These are phyloP conservation scores for Thereva nobilitata DNA, from an alignment of 2,888 invertebrate species.

Conservation along the genomic window DNA sequence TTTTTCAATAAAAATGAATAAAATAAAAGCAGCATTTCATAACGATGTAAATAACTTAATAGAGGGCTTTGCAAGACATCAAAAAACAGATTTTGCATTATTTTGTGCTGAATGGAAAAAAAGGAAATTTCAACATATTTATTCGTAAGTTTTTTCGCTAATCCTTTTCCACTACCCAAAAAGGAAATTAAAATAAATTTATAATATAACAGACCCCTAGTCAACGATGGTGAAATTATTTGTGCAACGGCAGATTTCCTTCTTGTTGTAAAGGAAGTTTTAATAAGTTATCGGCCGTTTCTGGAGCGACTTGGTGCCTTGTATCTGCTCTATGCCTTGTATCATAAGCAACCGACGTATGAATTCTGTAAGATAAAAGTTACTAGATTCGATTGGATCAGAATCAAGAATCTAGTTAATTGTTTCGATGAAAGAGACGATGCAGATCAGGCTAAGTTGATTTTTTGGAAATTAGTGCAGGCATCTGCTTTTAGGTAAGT, in stretches of 20 bases:
- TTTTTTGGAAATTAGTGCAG: conserved; percentile 41
- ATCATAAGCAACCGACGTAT: conserved; percentile 42
- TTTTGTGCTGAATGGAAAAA: conserved; percentile 38
- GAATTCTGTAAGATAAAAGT: conserved; percentile 40
- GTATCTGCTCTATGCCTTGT: conserved; percentile 41
- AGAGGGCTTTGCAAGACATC: conserved; percentile 17
- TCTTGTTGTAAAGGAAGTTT: conserved; percentile 19
- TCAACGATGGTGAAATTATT: conserved; percentile 32
- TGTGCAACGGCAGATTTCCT: conserved; percentile 36
- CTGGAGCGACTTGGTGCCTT: conserved; percentile 37
- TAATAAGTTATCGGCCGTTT: background rate
- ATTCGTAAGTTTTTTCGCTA: conserved; percentile 26
- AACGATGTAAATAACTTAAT: conserved; percentile 26
- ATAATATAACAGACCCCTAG: conserved; percentile 26
- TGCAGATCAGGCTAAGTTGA: conserved; percentile 35
- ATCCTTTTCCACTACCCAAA: background rate
- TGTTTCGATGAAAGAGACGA: conserved; percentile 17
- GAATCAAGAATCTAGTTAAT: conserved; percentile 33
- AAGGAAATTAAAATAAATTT: background rate
- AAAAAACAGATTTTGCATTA: conserved; percentile 4
- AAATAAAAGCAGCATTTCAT: conserved; percentile 11
- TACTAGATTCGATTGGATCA: conserved; percentile 36
- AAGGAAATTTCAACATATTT: conserved; percentile 24
- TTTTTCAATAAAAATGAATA: conserved; percentile 13
- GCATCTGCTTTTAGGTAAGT: conserved; percentile 39